Evolutionary conservation across 2,113 vertebrate species (phyloP).

Genomic region (Naja naja): DNA sequence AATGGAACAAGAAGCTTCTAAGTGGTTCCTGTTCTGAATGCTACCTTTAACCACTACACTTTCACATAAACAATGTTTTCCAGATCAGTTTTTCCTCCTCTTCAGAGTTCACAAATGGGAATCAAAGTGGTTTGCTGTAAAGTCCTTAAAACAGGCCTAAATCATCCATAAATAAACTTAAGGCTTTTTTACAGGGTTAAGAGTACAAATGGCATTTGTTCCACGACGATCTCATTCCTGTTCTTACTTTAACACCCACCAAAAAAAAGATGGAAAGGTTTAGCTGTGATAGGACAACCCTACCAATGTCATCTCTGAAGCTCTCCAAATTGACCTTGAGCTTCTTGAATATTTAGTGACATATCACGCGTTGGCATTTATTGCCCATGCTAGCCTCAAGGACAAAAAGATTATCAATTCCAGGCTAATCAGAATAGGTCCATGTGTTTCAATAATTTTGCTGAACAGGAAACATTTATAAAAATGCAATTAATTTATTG

Average conservation of each 20-base stretch:
- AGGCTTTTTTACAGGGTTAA: neutral
- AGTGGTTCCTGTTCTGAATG: neutral
- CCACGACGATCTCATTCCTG: neutral
- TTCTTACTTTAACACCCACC: neutral
- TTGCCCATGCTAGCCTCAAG: neutral
- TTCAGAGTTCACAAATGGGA: neutral
- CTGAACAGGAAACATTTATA: neutral
- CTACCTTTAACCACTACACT: neutral
- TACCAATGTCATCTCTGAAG: neutral
- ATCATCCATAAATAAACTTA: neutral
- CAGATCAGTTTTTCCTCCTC: neutral
- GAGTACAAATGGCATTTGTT: neutral
- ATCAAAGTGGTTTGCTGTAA: neutral
- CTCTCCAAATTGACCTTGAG: neutral
- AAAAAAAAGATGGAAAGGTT: neutral
- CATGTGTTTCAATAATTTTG: neutral
- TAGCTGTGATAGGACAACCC: neutral
- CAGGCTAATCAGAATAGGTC: neutral
- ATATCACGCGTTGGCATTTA: neutral
- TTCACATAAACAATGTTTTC: neutral
- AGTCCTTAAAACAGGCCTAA: neutral
- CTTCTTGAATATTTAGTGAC: neutral
- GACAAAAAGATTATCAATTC: neutral
- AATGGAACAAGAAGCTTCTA: neutral
- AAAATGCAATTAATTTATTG: neutral